These are phyloP conservation scores for Bugula neritina DNA, from an alignment of 2,888 invertebrate genomes.

Conservation along the genomic window DNA sequence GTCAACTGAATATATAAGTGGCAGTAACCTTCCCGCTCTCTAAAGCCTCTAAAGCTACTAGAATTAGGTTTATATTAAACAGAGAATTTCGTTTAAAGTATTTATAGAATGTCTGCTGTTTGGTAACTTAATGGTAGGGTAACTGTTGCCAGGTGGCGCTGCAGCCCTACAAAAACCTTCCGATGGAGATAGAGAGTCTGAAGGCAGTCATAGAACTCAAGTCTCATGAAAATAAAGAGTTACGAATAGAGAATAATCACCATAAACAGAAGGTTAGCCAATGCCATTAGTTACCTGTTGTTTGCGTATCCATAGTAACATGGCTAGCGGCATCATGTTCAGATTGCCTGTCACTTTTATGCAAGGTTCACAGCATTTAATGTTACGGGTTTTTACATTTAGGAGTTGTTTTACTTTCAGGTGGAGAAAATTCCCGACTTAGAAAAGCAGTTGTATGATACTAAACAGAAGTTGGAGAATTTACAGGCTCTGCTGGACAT, in stretches of 20 bases:
- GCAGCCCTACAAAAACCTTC: slow-evolving; percentile 53
- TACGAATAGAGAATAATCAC: slow-evolving; percentile 60
- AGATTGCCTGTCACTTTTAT: too few relatives aligned
- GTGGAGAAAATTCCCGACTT: slow-evolving; percentile 19
- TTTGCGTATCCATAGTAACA: too few relatives aligned
- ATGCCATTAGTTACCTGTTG: too few relatives aligned
- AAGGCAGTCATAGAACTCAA: slow-evolving; percentile 81
- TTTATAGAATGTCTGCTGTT: too few relatives aligned
- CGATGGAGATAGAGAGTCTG: slow-evolving; percentile 74
- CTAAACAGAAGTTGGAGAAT: slow-evolving; percentile 23
- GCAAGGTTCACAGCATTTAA: too few relatives aligned
- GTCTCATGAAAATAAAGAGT: slow-evolving; percentile 74
- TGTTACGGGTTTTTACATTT: not conserved
- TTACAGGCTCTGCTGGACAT: slow-evolving; percentile 17
- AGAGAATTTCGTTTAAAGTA: too few relatives aligned
- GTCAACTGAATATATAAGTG: too few relatives aligned
- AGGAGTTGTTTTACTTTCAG: not conserved
- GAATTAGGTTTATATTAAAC: too few relatives aligned
- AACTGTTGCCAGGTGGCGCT: slow-evolving; percentile 40
- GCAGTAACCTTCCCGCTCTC: too few relatives aligned
- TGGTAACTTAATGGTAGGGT: too few relatives aligned
- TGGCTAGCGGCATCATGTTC: too few relatives aligned
- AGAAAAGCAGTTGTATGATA: slow-evolving; percentile 20
- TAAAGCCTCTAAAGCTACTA: too few relatives aligned
- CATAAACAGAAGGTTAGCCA: slow-evolving; percentile 63